Evolutionary conservation across 2,113 vertebrate species (phyloP).

Genomic region (Dicentrarchus labrax): DNA sequence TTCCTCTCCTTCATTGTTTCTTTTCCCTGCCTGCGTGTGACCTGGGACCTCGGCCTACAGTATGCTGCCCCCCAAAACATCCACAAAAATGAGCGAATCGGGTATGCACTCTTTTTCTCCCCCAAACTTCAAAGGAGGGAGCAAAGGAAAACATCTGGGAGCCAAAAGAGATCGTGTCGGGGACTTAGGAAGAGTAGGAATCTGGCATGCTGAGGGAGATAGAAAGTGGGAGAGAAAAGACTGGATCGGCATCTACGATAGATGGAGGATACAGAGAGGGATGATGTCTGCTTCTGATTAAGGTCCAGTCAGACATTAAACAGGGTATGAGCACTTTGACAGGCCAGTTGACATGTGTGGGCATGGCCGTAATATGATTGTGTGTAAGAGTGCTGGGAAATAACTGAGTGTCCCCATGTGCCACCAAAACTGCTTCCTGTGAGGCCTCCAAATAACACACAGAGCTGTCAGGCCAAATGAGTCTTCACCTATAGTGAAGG

Average conservation of each 20-base stretch:
- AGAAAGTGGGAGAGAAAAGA: conserved; percentile 46
- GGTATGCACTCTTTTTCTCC: conserved; percentile 44
- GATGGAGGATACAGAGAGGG: conserved; percentile 51
- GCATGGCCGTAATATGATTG: conserved; percentile 41
- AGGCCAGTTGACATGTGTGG: conserved; percentile 51
- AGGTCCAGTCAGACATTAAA: conserved; percentile 56
- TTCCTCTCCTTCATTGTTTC: conserved; percentile 42
- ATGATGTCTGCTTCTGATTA: conserved; percentile 76
- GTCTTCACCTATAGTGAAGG: conserved; percentile 41
- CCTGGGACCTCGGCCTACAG: conserved; percentile 40
- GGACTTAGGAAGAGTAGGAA: conserved; percentile 61
- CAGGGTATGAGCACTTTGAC: conserved; percentile 35
- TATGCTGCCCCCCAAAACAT: conserved; percentile 34
- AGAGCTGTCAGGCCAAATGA: conserved; percentile 45
- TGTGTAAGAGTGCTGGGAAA: conserved; percentile 17
- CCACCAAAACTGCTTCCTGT: conserved; percentile 20
- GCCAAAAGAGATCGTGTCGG: conserved; percentile 66
- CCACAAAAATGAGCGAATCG: conserved; percentile 56
- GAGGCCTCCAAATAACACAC: conserved; percentile 33
- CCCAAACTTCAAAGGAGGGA: conserved; percentile 74
- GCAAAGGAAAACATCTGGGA: conserved; percentile 76
- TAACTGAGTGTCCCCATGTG: conserved; percentile 19
- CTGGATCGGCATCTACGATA: conserved; percentile 65
- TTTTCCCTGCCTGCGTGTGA: conserved; percentile 64
- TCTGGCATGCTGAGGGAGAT: conserved; percentile 51